Evolutionary conservation across 2,113 vertebrate genomes (phyloP), one percentile per base, ranked within the genome.

Genomic region (Vimba vimba): DNA sequence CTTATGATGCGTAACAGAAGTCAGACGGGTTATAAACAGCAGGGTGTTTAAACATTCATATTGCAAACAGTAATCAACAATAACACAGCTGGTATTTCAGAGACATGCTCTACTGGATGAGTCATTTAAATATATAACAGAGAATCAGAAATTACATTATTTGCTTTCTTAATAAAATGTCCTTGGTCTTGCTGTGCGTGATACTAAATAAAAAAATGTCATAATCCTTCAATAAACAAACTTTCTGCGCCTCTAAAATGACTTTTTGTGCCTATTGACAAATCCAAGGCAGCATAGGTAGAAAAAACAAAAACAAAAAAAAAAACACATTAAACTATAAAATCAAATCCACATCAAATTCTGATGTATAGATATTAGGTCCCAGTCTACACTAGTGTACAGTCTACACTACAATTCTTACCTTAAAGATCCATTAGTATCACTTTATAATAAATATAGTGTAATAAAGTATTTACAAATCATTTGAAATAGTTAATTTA

Each of bases 61-160:
- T 62, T 60, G 12, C 77, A 79, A 62, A 45, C 36, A 43, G 23
- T 43, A 79, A 45, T 64, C 23, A 80, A 64, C 57, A 43, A 79
- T 79, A 60, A 59, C 17, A 17, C 23, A 80, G 78, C 7, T 62
- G 12, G 57, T 62, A 80, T 80, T 80, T 80, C 57, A 64, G 36
- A 79, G 36, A 27, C 57, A 45, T 10, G 12, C 23, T 62, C 33
- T 43, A 79, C 77, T n/a, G 23, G 43, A 43, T 60, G 23, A 79
- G 78, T 62, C 36, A 27, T 27, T 10, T 50, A 27, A 75, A 64
- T 15, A 17, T 21, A 71, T 12, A 25, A 64, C 3, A 21, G 1
- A 21, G 11, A 75, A 25, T 74, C 5, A 74, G 11, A 47, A 74
- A 23, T 25, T 5, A 43, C 19, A 59, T 79, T 5, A 19, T 75